Conservation (phyloP, 2,797 vertebrate genomes). For the Lithobates sylvaticus region DNA sequence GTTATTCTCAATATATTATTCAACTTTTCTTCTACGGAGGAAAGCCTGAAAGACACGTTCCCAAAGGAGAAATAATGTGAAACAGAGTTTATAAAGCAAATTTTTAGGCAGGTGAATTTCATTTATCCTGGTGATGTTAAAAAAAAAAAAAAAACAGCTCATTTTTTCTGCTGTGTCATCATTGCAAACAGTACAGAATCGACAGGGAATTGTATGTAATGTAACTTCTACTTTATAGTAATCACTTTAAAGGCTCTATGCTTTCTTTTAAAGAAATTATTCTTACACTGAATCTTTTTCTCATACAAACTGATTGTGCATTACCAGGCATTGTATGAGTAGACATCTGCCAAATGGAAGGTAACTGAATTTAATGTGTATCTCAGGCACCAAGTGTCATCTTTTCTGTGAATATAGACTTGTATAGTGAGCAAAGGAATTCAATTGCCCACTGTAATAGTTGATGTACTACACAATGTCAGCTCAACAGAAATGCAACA, state of each 20-base stretch:
- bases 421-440: background rate
- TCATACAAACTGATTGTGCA: background rate
- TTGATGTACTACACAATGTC: background rate
- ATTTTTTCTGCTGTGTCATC: slow-evolving; percentile 1
- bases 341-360: background rate
- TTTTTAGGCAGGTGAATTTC: background rate
- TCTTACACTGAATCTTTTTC: background rate
- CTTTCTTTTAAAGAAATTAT: background rate
- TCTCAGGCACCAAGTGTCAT: background rate
- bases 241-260: background rate
- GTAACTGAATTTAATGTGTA: background rate
- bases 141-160: background rate
- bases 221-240: background rate
- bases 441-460: background rate
- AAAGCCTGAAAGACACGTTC: background rate
- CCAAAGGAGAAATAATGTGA: background rate
- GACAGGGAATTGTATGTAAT: background rate
- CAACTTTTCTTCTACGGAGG: background rate
- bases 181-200: background rate
- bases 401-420: background rate
- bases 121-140: background rate
- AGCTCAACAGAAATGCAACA: background rate
- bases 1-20: background rate
- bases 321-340: background rate
- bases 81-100: background rate